phyloP scores from a whole-genome alignment of 2,888 invertebrate genomes.

The Pammene fasciana region DNA sequence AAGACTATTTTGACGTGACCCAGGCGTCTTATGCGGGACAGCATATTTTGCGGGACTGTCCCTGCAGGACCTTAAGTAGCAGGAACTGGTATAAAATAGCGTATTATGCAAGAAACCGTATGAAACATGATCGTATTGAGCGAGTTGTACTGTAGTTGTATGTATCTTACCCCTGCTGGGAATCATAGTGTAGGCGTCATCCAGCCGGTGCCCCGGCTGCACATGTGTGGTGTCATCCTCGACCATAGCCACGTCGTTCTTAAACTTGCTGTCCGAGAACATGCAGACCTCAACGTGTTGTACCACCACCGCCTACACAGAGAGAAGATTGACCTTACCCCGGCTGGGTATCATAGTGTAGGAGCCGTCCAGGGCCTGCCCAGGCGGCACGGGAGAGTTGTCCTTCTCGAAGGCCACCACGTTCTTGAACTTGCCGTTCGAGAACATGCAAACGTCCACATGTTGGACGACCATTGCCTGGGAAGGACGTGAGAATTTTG shows the following conservation, averaged over 20 bases:
- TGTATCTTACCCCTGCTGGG: conserved; percentile 83
- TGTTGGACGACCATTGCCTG: conserved; percentile 94
- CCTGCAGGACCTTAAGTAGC: too few relatives aligned
- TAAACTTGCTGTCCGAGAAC: conserved; percentile 97
- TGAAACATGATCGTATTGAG: too few relatives aligned
- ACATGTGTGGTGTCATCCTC: conserved; percentile 85
- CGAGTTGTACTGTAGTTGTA: not conserved
- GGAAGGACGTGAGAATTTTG: conserved; percentile 32
- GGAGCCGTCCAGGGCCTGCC: conserved; percentile 84
- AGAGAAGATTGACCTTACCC: conserved; percentile 59
- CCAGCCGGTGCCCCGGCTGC: conserved; percentile 85
- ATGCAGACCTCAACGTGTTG: conserved; percentile 97
- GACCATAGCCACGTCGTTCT: conserved; percentile 91
- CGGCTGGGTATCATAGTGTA: conserved; percentile 87
- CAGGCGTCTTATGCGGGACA: too few relatives aligned
- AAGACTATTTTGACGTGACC: too few relatives aligned
- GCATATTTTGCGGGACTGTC: too few relatives aligned
- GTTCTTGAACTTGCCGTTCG: conserved; percentile 96
- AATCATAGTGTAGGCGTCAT: conserved; percentile 86
- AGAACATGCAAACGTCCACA: conserved; percentile 97
- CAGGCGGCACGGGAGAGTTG: conserved; percentile 86
- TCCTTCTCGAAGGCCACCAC: conserved; percentile 88
- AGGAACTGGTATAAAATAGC: too few relatives aligned
- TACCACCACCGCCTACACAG: conserved; percentile 88
- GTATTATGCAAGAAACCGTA: too few relatives aligned